Conservation (phyloP, 2,888 invertebrate species). For the Perizoma affinitatum region DNA sequence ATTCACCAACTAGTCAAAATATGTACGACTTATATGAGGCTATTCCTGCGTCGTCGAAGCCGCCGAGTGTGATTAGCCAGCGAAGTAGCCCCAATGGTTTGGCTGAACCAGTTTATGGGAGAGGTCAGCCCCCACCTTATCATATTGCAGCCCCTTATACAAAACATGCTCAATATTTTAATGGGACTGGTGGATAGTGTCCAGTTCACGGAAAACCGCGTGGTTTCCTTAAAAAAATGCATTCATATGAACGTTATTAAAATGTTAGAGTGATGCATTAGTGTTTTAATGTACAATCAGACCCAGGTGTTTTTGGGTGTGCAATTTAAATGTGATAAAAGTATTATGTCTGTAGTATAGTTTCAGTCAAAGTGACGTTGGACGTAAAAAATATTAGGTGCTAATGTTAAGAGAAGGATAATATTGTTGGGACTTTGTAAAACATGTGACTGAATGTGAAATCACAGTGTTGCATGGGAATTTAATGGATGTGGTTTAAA, state of each 20-base stretch:
- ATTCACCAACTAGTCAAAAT: slow-evolving; percentile 75
- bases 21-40: slow-evolving; percentile 79
- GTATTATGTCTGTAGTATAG: slow-evolving; percentile 46
- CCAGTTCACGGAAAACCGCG: slow-evolving; percentile 49
- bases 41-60: slow-evolving; percentile 69
- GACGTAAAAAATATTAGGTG: slow-evolving; percentile 66
- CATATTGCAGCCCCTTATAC: slow-evolving; percentile 93
- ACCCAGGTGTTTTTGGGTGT: slow-evolving; percentile 64
- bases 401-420: slow-evolving; percentile 48
- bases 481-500: slow-evolving; percentile 42
- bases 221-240: slow-evolving; percentile 48
- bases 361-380: slow-evolving; percentile 56
- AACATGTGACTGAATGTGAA: slow-evolving; percentile 33
- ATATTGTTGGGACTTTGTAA: slow-evolving; percentile 35
- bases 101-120: slow-evolving; percentile 66
- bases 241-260: slow-evolving; percentile 58
- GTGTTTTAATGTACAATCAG: slow-evolving; percentile 44
- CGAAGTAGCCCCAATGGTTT: slow-evolving; percentile 71
- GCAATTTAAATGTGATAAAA: slow-evolving; percentile 82
- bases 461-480: slow-evolving; percentile 41
- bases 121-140: slow-evolving; percentile 90
- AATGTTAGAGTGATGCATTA: slow-evolving; percentile 36
- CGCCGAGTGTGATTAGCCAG: slow-evolving; percentile 69
- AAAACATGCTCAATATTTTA: slow-evolving; percentile 89
- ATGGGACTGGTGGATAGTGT: slow-evolving; percentile 79